Base-by-base conservation (phyloP, 2,797 vertebrate species). In the Parotocinclus haroldoi region DNA sequence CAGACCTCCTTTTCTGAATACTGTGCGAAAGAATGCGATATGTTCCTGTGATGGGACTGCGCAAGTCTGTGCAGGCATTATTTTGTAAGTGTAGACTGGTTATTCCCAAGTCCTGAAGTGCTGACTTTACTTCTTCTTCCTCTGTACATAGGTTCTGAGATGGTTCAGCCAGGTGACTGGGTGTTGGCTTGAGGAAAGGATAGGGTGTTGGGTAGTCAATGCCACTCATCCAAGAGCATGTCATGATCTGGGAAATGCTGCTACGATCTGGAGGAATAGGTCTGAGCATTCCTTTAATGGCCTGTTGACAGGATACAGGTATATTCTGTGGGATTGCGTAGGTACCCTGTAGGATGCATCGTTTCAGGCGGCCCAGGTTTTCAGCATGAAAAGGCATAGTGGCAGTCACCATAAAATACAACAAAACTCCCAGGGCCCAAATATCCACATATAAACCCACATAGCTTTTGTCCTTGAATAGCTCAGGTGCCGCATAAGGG, bases 361-460 rank as follows among this genome's bases (percentile, higher is more conserved):
- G 85, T 76, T 88, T 92, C 68, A 92, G 80, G 37, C 78, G 79
- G 7, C 78, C 70, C 55, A 92, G 7, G 66, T 64, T 91, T 62
- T 87, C 87, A 0, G 83, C 90, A 0, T 37, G 66, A 71, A 92
- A 92, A 4, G 91, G 91, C 79, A 90, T 70, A 14, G 79, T 80
- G 54, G 83, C 85, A 0, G 89, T 91, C 58, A 83, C 85, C 77
- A 90, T 89, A 74, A 91, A 92, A 80, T 86, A 91, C 45, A 92
- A 76, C 27, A 92, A 81, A 42, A 92, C 77, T 1, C 91, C 91
- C 53, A 92, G 69, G 13, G 90, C 91, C 91, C 91, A 92, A 69
- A 87, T 83, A 76, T 92, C 91, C 7, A 89, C 81, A 9, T 85
- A 79, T 14, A 46, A 63, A 27, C 91, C 91, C 0, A 74, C 4